Evolutionary conservation across 2,797 vertebrate species (phyloP).

Genomic region (Hafferia zeledoni): DNA sequence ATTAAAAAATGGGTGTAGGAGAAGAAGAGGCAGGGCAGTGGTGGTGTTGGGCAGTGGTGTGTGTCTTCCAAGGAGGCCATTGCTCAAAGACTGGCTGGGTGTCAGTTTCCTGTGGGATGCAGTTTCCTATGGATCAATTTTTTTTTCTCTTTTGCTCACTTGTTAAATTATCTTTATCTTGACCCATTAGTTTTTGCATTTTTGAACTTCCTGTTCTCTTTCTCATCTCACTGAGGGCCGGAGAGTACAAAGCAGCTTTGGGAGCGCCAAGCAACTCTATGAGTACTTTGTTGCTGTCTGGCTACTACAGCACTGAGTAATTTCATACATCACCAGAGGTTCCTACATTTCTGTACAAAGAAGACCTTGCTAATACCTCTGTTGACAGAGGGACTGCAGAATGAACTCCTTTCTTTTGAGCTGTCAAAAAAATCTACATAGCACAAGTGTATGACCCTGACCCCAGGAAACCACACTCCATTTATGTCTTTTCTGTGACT

Average conservation of each 20-base stretch:
- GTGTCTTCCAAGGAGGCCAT: background rate
- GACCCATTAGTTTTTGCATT: background rate
- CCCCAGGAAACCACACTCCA: background rate
- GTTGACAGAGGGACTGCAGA: background rate
- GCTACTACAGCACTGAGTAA: background rate
- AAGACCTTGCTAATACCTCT: background rate
- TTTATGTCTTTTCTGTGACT: background rate
- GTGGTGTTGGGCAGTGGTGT: background rate
- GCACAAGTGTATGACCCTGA: background rate
- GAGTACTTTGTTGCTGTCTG: background rate
- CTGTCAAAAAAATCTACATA: background rate
- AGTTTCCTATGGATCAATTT: background rate
- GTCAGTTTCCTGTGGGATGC: background rate
- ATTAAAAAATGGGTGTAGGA: background rate
- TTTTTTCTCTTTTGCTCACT: background rate
- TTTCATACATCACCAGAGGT: background rate
- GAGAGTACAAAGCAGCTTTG: background rate
- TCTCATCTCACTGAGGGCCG: background rate
- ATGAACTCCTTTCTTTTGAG: background rate
- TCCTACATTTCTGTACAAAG: background rate
- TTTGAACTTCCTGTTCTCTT: background rate
- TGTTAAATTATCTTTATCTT: background rate
- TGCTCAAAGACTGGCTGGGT: background rate
- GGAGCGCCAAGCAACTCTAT: background rate
- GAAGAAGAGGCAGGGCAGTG: background rate